A percentile compares a stretch with the other conserved stretches of the same genome.
Evolutionary conservation across 1,140 invertebrate genomes (phyloP).

Genomic region (Cotesia chilonis): DNA sequence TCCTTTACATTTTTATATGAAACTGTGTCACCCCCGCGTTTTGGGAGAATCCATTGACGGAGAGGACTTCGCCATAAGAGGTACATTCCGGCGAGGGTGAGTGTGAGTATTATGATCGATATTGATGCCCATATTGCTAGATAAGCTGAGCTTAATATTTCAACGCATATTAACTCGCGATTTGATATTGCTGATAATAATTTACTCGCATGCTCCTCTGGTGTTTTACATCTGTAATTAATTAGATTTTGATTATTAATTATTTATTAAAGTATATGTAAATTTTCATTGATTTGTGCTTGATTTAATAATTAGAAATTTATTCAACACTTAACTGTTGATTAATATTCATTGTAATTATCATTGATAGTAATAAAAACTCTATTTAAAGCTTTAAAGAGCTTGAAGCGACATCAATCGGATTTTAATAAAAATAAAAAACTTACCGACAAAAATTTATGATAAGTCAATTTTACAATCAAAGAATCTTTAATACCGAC

Average conservation of each 20-base stretch:
- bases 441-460: no score
- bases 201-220: slow-evolving; percentile 45
- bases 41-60: slow-evolving; percentile 52
- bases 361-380: no score
- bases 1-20: slow-evolving; percentile 61
- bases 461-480: no score
- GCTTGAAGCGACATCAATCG: no score
- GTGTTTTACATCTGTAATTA: slow-evolving; percentile 52
- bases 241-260: slow-evolving; percentile 21
- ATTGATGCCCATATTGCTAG: slow-evolving; percentile 52
- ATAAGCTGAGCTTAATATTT: slow-evolving; percentile 40
- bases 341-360: no score
- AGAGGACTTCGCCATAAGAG: slow-evolving; percentile 52
- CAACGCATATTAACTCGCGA: slow-evolving; percentile 54
- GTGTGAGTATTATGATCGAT: slow-evolving; percentile 45
- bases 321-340: no score
- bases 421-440: no score
- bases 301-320: neutral
- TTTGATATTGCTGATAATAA: slow-evolving; percentile 49
- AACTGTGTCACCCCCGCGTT: slow-evolving; percentile 54
- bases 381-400: no score
- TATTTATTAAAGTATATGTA: no score
- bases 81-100: slow-evolving; percentile 43
- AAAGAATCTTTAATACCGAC: no score
- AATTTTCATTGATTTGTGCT: neutral